Evolutionary conservation across 2,797 vertebrate genomes (phyloP).

Genomic region (Leucoraja ocellata): DNA sequence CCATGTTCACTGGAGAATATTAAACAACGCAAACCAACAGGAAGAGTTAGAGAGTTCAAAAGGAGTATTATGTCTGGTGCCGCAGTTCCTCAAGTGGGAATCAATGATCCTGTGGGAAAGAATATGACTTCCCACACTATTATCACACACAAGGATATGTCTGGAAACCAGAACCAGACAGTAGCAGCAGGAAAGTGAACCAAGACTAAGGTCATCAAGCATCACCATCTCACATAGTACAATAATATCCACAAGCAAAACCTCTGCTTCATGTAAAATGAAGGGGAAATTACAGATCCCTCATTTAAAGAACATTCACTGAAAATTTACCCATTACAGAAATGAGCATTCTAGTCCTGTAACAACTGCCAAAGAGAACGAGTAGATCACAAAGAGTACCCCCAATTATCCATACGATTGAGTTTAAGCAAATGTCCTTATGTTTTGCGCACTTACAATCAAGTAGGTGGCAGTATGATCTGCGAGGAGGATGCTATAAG

Average conservation of each 20-base stretch:
- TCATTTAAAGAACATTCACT: neutral
- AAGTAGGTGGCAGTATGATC: too few relatives aligned
- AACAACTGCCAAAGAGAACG: neutral
- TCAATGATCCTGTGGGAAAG: constrained; percentile 1
- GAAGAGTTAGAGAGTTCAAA: neutral
- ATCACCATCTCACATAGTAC: neutral
- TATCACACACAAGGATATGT: neutral
- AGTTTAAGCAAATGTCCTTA: too few relatives aligned
- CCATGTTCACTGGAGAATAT: neutral
- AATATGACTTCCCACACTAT: neutral
- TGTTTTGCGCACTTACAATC: too few relatives aligned
- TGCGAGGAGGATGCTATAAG: too few relatives aligned
- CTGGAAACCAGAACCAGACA: neutral
- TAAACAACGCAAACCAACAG: constrained; percentile 1
- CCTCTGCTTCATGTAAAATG: neutral
- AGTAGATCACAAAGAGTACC: neutral
- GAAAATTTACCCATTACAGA: neutral
- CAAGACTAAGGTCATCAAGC: neutral
- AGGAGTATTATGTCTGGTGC: neutral
- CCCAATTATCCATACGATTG: too few relatives aligned
- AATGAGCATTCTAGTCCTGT: neutral
- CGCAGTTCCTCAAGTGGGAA: neutral
- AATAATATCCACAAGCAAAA: neutral
- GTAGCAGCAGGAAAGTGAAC: neutral
- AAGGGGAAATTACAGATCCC: neutral